Evolutionary conservation across 2,113 vertebrate genomes (phyloP), one percentile per base, ranked within the genome.

Genomic region (Cacatua alba): DNA sequence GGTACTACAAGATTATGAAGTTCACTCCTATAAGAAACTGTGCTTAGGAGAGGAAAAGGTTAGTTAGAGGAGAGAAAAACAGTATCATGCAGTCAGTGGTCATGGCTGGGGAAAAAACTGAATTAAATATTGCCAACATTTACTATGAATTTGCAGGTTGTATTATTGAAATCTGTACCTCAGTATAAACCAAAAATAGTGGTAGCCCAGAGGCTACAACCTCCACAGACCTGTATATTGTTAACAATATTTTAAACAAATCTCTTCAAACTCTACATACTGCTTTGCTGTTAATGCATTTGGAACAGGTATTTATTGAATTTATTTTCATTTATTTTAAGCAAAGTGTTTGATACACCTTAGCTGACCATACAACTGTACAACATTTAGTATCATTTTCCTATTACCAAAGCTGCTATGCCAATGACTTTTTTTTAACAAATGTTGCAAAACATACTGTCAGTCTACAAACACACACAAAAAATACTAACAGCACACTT

Each of bases 1-100:
- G 46, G n/a, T 49, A 18, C n/a, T 44, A 76, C 44, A 75, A 88
- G 23, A 82, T 85, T 96, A 64, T 35, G 76, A 82, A 43, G 51
- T 82, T 94, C 65, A 84, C 39, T 92, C 80, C 71, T 92, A 25
- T 37, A 70, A 82, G 70, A 91, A 95, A 83, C 28, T 28, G n/a
- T 80, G 48, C 51, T 94, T 51, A 81, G 52, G 72, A 90, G 37
- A 90, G 51, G 46, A 78, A 93, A 84, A 69, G 16, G 28, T 93
- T 92, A 94, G 88, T 94, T 67, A 92, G 69, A 83, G 39, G 78
- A 65, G 5, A 82, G 28, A 68, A 72, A 94, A 74, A 35, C 21
- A 93, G 68, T 59, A 71, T 78, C 11, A 28, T 93, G 82, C 53
- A 60, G 83, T 96, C 86, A 92, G 65, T 62, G 65, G 15, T 59